Evolutionary conservation across 2,888 invertebrate genomes (phyloP).

Genomic region (Cataglyphis altisquamis): DNA sequence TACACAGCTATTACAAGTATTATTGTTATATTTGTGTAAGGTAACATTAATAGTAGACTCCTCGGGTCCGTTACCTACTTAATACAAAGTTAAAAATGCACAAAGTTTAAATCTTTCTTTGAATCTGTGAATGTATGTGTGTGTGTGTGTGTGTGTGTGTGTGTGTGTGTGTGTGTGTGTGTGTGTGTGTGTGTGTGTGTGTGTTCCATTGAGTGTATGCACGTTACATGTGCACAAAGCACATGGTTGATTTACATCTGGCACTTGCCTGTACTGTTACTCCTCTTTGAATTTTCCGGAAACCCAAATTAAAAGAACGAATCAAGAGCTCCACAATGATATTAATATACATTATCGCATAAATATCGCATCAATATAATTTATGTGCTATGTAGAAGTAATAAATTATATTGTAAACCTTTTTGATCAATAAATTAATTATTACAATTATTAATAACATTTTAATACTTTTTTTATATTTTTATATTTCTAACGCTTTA

Average conservation of each 20-base stretch:
- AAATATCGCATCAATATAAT: background rate
- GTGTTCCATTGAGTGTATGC: conserved; percentile 64
- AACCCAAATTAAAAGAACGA: conserved; percentile 60
- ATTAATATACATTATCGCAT: background rate
- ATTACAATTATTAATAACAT: background rate
- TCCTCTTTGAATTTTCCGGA: conserved; percentile 37
- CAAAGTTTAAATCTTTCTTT: conserved; percentile 76
- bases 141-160: background rate
- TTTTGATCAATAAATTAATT: background rate
- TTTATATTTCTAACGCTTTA: conserved; percentile 26
- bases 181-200: background rate
- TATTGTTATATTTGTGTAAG: conserved; percentile 78
- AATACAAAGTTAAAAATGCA: conserved; percentile 84
- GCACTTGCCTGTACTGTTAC: conserved; percentile 41
- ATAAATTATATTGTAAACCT: background rate
- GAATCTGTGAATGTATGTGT: conserved; percentile 53
- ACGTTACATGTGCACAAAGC: conserved; percentile 45
- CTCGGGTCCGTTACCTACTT: conserved; percentile 77
- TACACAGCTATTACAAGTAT: conserved; percentile 83
- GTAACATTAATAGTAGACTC: conserved; percentile 77
- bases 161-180: conserved; percentile 4
- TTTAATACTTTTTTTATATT: background rate
- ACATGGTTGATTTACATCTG: conserved; percentile 56
- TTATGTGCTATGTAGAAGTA: background rate
- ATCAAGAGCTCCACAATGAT: background rate